Conservation (phyloP, 2,888 invertebrate genomes). For the Scaptomyza tumidula region DNA sequence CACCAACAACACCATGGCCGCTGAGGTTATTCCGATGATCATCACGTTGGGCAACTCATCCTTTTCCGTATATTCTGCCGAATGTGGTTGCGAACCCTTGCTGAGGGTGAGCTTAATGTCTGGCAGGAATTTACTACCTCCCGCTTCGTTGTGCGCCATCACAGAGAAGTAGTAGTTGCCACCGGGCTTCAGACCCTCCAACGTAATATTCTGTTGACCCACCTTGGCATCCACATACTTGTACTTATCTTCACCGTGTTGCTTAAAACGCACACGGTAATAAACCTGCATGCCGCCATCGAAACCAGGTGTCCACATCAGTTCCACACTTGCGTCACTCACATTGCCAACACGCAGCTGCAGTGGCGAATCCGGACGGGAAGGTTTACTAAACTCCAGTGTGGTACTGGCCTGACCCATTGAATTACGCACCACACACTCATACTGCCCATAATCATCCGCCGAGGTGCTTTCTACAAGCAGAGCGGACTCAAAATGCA, state of each 20-base stretch:
- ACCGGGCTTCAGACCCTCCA: conserved; percentile 79
- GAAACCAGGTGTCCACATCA: conserved; percentile 81
- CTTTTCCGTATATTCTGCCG: conserved; percentile 81
- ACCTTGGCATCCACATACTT: conserved; percentile 79
- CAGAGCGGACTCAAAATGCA: conserved; percentile 77
- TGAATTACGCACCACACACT: conserved; percentile 80
- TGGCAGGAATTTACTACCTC: conserved; percentile 81
- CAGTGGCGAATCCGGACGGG: conserved; percentile 78
- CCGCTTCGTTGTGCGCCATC: conserved; percentile 83
- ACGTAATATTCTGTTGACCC: conserved; percentile 74
- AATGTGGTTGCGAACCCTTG: conserved; percentile 79
- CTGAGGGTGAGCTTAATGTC: conserved; percentile 77
- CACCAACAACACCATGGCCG: conserved; percentile 81
- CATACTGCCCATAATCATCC: conserved; percentile 82
- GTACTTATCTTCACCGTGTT: conserved; percentile 81
- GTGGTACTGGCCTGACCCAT: conserved; percentile 81
- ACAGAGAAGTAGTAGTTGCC: conserved; percentile 80
- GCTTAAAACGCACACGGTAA: conserved; percentile 78
- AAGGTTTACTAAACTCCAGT: conserved; percentile 80
- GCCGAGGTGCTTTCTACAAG: conserved; percentile 80
- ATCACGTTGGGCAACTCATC: conserved; percentile 83
- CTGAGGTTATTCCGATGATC: conserved; percentile 83
- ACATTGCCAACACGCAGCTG: conserved; percentile 78
- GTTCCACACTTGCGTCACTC: conserved; percentile 75
- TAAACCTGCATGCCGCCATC: conserved; percentile 82